Conservation (phyloP, 2,797 vertebrate genomes). For the Spheniscus humboldti region DNA sequence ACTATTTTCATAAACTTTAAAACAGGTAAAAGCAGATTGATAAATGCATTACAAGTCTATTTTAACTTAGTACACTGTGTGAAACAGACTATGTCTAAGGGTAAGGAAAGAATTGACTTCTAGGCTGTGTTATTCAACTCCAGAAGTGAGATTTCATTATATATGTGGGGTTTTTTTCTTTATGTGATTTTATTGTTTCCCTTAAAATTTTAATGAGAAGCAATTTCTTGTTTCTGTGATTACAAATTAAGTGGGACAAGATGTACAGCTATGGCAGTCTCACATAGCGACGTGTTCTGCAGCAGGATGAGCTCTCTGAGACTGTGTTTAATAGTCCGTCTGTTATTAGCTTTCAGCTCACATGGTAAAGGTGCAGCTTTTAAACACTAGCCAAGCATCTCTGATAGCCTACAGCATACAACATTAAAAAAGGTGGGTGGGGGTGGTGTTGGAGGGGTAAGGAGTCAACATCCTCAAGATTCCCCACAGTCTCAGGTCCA, state of each 20-base stretch:
- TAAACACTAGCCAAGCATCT: neutral
- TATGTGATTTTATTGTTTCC: neutral
- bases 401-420: neutral
- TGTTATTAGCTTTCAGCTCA: neutral
- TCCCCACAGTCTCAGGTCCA: accelerated
- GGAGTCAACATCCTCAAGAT: neutral
- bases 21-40: neutral
- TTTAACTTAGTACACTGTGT: neutral
- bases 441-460: accelerated
- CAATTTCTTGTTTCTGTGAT: neutral
- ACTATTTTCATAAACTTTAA: neutral
- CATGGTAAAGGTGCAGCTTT: neutral
- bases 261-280: neutral
- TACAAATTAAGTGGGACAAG: neutral
- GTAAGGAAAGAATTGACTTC: neutral
- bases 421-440: accelerated
- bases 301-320: neutral
- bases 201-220: neutral
- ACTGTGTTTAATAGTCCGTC: neutral
- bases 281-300: neutral
- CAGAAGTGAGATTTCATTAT: neutral
- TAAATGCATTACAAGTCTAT: neutral
- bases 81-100: neutral
- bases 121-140: neutral
- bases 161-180: neutral